Base-by-base conservation (phyloP, 2,888 invertebrate species). In the Anthrax anthrax region DNA sequence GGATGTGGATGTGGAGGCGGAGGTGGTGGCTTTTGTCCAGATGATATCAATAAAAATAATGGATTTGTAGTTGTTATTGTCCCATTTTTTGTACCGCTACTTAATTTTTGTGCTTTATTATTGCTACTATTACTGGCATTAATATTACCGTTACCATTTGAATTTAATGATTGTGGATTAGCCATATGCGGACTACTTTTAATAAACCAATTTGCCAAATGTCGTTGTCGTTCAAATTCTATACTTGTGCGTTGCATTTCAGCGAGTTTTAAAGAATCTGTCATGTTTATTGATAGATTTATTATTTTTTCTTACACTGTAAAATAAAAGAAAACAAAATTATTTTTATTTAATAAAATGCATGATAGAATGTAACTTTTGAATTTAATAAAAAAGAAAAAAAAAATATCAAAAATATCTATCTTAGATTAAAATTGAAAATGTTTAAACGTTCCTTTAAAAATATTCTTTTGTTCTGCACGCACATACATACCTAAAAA, bases 221-320 rank as follows among this genome's bases (percentile, higher is more conserved):
- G 68, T 57, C 67, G 62, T 58, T 67, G 68, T 57, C 68, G 62
- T 58, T 68, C 68, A 52, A 65, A 65, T 54, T 68, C 68, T 55
- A 68, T 65, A 57, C 64, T 67, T 52, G 62, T 64, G 55, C 68
- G 63, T 59, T 67, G 68, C 65, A 68, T 67, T 63, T 67, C 65
- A 53, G 60, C 59, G 55, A 63, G 52, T 57, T 62, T 63, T 46
- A 61, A 57, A 50, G 63, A 61, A 56, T 64, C 63, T 53, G 61
- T 60, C 64, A 65, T 64, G 43, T 48, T 53, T 47, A n/a, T n/a
- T n/a, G n/a, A n/a, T n/a, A n/a, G n/a, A n/a, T 3, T 34, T 34
- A 27, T 27, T 27, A 27, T 27, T 27, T 27, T 27, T 12, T 12
- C 1, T 12, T 9, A 27, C 9, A 8, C 23, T 27, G 9, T 27